These are phyloP conservation scores for Galemys pyrenaicus DNA, from an alignment of 2,113 vertebrate genomes.

Conservation along the genomic window DNA sequence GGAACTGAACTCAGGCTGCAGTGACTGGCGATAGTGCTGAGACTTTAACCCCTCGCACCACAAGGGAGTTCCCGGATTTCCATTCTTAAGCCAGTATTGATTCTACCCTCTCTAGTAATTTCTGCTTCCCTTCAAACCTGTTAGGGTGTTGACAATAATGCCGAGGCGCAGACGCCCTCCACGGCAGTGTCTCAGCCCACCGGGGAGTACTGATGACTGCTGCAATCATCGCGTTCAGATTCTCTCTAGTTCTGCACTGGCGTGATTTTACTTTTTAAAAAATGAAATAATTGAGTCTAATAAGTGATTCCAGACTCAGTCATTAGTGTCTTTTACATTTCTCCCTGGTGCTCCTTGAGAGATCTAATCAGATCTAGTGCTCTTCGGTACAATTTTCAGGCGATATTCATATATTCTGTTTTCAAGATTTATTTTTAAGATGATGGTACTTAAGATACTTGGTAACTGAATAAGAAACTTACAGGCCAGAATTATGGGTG, in stretches of 20 bases:
- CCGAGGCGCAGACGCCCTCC: no score
- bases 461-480: slow-evolving; percentile 52
- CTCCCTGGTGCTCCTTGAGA: slow-evolving; percentile 5
- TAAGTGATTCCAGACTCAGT: slow-evolving; percentile 14
- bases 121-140: neutral
- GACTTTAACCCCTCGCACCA: no score
- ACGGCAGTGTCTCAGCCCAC: neutral
- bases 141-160: neutral
- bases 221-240: neutral
- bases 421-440: slow-evolving; percentile 67
- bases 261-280: neutral
- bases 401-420: slow-evolving; percentile 50
- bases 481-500: neutral
- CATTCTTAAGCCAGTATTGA: neutral
- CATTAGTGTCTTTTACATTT: slow-evolving; percentile 43
- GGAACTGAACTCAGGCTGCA: no score
- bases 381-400: slow-evolving; percentile 31
- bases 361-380: slow-evolving; percentile 48
- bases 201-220: neutral
- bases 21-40: no score
- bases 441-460: slow-evolving; percentile 40
- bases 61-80: no score
- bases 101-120: slow-evolving; percentile 5
- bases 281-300: slow-evolving; percentile 35
- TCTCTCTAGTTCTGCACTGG: neutral